phyloP scores from a whole-genome alignment of 2,113 vertebrate genomes.

The Epinephelus cyanopodus region DNA sequence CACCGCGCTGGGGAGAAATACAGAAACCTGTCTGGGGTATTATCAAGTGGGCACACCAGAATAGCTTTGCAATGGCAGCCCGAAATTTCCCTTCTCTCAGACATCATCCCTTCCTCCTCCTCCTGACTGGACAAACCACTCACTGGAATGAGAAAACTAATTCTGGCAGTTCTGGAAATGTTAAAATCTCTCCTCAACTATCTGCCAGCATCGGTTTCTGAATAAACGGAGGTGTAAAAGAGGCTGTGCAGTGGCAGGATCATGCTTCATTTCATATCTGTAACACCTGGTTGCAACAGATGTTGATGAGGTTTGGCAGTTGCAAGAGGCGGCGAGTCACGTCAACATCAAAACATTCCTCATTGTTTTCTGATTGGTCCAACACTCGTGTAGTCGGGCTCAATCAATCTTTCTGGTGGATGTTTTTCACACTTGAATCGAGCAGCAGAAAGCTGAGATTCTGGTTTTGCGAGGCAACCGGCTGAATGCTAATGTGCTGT shows the following conservation, averaged over 20 bases:
- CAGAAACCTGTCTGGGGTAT: slow-evolving; percentile 11
- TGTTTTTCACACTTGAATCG: slow-evolving; percentile 23
- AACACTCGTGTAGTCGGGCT: slow-evolving; percentile 2
- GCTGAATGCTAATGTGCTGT: background rate
- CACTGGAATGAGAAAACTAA: slow-evolving; percentile 7
- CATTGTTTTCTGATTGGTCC: slow-evolving; percentile 20
- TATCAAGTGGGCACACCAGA: background rate
- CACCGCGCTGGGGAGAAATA: background rate
- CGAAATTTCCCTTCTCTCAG: background rate
- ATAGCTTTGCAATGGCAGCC: background rate
- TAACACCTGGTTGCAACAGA: slow-evolving; percentile 35
- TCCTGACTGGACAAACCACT: background rate
- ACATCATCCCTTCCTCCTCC: background rate
- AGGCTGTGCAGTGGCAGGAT: slow-evolving; percentile 1
- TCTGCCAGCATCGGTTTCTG: slow-evolving; percentile 30
- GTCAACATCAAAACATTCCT: slow-evolving; percentile 23
- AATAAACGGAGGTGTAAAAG: slow-evolving; percentile 24
- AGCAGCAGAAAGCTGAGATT: background rate
- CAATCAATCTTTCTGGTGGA: background rate
- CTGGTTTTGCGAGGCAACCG: background rate
- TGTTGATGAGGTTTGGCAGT: slow-evolving; percentile 48
- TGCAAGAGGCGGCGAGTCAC: background rate
- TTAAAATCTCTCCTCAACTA: background rate
- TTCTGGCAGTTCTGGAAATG: slow-evolving; percentile 14
- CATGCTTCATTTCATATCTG: slow-evolving; percentile 4